Base-by-base conservation (phyloP, 2,797 vertebrate genomes). In the Mormyrus proboscirostris region DNA sequence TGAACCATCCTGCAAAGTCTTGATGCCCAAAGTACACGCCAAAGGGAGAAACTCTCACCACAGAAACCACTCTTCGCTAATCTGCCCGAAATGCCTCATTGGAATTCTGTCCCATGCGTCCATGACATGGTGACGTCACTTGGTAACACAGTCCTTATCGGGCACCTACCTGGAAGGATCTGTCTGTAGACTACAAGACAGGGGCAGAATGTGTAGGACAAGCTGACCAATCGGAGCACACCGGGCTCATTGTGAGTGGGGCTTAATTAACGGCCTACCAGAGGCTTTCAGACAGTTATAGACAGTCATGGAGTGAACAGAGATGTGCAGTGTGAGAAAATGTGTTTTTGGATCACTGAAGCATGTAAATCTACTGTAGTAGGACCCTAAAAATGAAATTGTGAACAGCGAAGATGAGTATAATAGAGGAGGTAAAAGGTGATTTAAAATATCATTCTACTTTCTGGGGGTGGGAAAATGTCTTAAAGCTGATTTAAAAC, bases 401-500 rank as follows among this genome's bases (percentile, higher is more conserved):
- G 29, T 73, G 16, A 79, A 79, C 6, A 19, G 14, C 7, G 33
- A 79, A 19, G 12, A 19, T n/a, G 38, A 44, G 4, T 41, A 41
- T 79, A 79, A 44, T 44, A 79, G 14, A 79, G 12, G 12, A 19
- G 14, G 33, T 79, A 41, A 33, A 41, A 38, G 12, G 29, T 16
- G 69, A 73, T 38, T 76, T 41, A 19, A 76, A 76, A 44, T 79
- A 79, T 79, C 38, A 76, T 76, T 76, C 6, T 19, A 76, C 1
- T 41, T 38, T 76, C 29, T 79, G 90, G 91, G 89, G 86, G 85
- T 88, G 87, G n/a, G 49, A 44, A 19, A 79, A 73, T 73, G 65
- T 33, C 29, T 73, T 73, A 91, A 92, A 92, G 14, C 25, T 89
- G 59, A 14, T 85, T 88, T 9, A 84, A 86, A 88, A 92, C 96